Evolutionary conservation across 1,140 invertebrate genomes (phyloP).

Genomic region (Tetramorium simillimum): DNA sequence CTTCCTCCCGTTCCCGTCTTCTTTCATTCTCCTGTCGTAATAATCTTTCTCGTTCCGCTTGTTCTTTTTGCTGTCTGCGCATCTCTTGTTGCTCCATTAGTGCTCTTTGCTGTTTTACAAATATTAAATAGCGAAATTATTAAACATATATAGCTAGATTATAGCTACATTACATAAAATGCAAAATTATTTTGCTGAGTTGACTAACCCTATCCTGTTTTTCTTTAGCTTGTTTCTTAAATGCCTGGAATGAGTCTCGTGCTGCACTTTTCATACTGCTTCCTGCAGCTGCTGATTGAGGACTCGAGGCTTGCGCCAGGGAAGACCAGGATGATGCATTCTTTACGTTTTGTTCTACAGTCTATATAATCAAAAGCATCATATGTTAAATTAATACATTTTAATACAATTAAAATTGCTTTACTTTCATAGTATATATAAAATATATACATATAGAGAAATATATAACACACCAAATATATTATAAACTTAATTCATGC

Average conservation of each 20-base stretch:
- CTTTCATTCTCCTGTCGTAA: conserved; percentile 92
- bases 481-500: not conserved
- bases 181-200: not conserved
- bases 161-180: not conserved
- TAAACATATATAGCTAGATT: not conserved
- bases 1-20: conserved; percentile 92
- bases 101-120: conserved; percentile 88
- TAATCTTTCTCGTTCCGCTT: conserved; percentile 92
- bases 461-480: not conserved
- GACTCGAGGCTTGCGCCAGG: conserved; percentile 92
- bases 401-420: not conserved
- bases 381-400: not conserved
- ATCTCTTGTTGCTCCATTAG: conserved; percentile 93
- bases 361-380: conserved; percentile 67
- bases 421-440: not conserved
- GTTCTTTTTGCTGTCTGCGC: conserved; percentile 90
- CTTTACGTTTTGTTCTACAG: conserved; percentile 91
- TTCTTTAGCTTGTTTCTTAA: conserved; percentile 98
- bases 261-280: conserved; percentile 87
- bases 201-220: conserved; percentile 92
- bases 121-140: conserved; percentile 21
- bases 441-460: not conserved
- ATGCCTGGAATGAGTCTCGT: conserved; percentile 91
- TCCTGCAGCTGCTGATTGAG: conserved; percentile 85
- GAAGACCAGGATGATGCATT: conserved; percentile 97